Evolutionary conservation across 2,113 vertebrate species (phyloP).

Genomic region (Tricholaema leucomelas): DNA sequence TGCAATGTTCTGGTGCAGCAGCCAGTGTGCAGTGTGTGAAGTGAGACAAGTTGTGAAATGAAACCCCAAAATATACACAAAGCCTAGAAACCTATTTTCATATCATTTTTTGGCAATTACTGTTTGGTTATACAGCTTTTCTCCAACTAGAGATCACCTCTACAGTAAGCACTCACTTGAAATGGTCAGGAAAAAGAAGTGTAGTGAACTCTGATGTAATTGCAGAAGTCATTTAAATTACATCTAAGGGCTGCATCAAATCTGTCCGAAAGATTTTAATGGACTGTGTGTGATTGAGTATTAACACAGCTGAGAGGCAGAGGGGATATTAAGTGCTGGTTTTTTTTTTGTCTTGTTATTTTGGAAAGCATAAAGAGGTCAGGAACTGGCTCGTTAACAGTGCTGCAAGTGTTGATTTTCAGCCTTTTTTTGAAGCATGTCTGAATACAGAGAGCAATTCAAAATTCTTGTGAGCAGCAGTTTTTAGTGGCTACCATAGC

Average conservation of each 20-base stretch:
- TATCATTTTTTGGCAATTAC: not conserved
- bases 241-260: slow-evolving; percentile 32
- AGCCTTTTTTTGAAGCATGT: slow-evolving; percentile 38
- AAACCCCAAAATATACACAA: not conserved
- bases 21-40: not conserved
- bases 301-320: slow-evolving; percentile 20
- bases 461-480: slow-evolving; percentile 30
- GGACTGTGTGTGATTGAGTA: not conserved
- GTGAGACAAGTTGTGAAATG: not conserved
- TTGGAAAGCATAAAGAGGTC: slow-evolving; percentile 29
- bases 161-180: slow-evolving; percentile 11
- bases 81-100: not conserved
- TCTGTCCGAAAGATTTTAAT: slow-evolving; percentile 24
- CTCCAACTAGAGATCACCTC: not conserved
- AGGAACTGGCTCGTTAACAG: slow-evolving; percentile 33
- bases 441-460: slow-evolving; percentile 51
- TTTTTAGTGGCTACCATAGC: slow-evolving; percentile 62
- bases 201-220: slow-evolving; percentile 36
- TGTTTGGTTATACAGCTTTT: not conserved
- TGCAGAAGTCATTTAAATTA: slow-evolving; percentile 42
- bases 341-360: not conserved
- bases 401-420: slow-evolving; percentile 47
- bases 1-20: not conserved
- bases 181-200: slow-evolving; percentile 24
- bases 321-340: not conserved